phyloP scores from a whole-genome alignment of 2,797 vertebrate species.

The Melanotaenia trifasciata region DNA sequence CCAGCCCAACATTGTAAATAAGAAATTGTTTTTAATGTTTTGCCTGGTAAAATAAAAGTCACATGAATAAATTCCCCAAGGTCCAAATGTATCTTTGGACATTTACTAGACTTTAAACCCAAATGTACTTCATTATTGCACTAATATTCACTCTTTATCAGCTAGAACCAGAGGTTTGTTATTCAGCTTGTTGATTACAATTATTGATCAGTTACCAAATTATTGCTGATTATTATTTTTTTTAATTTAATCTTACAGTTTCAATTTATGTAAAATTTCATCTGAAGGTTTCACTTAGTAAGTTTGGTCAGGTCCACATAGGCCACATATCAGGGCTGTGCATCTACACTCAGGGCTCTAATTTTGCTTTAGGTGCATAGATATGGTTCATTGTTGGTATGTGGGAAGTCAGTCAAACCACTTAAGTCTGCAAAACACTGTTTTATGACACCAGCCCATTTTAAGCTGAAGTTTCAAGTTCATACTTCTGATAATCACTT shows the following conservation, averaged over 20 bases:
- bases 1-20: not conserved
- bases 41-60: too few relatives aligned
- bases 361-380: not conserved
- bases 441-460: not conserved
- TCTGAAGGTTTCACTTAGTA: not conserved
- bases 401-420: not conserved
- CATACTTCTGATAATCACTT: conserved; percentile 14
- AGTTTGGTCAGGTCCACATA: not conserved
- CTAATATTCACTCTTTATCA: not conserved
- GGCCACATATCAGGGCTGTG: not conserved
- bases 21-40: too few relatives aligned
- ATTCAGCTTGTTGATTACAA: not conserved
- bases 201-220: not conserved
- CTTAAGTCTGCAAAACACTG: too few relatives aligned
- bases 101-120: not conserved
- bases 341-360: not conserved
- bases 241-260: not conserved
- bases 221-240: not conserved
- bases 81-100: not conserved
- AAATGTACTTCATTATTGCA: not conserved
- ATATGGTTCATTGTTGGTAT: not conserved
- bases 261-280: not conserved
- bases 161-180: not conserved
- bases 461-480: not conserved
- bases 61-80: not conserved